phyloP scores from a whole-genome alignment of 2,113 vertebrate genomes.

The Phalacrocorax carbo region DNA sequence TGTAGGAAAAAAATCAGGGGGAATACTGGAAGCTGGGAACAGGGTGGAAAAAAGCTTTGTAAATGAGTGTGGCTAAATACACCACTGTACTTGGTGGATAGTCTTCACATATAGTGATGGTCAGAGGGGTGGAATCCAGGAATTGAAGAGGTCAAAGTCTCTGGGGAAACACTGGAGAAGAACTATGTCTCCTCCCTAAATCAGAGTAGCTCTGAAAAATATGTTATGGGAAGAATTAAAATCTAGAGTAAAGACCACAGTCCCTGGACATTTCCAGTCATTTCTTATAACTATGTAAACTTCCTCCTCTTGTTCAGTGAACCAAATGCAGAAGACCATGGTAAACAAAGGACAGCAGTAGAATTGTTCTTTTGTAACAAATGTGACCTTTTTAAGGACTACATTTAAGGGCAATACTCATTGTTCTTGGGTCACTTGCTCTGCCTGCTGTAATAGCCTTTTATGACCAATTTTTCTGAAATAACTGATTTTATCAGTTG shows the following conservation, averaged over 20 bases:
- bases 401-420: neutral
- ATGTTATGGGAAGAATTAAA: slow-evolving; percentile 9
- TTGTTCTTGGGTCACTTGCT: neutral
- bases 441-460: neutral
- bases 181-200: neutral
- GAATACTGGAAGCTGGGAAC: neutral
- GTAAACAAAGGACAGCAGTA: neutral
- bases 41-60: neutral
- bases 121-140: neutral
- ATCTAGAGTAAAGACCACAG: neutral
- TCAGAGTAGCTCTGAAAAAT: slow-evolving; percentile 32
- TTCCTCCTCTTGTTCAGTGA: neutral
- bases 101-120: neutral
- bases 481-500: neutral
- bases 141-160: neutral
- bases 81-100: neutral
- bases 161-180: neutral
- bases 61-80: neutral
- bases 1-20: neutral
- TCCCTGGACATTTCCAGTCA: neutral
- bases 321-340: neutral
- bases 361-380: neutral
- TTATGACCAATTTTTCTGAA: neutral
- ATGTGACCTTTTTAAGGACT: neutral
- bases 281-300: neutral